Percentiles rank a stretch among this genome's conserved stretches.
Evolutionary conservation across 2,888 invertebrate species (phyloP).

Genomic region (Cantharis nigra): DNA sequence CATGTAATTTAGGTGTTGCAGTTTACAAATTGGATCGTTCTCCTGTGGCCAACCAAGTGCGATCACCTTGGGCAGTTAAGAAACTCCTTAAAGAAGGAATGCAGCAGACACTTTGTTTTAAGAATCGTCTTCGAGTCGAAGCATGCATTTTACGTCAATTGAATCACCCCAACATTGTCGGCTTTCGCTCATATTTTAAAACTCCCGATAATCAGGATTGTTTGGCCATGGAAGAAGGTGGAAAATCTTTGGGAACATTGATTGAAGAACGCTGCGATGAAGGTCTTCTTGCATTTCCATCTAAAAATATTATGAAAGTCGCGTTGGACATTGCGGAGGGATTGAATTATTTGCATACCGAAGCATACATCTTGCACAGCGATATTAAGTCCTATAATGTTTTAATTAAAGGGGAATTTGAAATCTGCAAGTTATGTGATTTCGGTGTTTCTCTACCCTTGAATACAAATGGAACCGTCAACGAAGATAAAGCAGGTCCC

Average conservation of each 20-base stretch:
- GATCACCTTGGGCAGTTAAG: constrained; percentile 89
- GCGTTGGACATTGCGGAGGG: constrained; percentile 70
- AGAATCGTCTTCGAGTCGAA: constrained; percentile 68
- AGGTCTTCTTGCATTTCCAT: constrained; percentile 59
- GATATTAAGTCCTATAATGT: constrained; percentile 86
- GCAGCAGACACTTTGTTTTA: constrained; percentile 51
- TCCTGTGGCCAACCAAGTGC: constrained; percentile 66
- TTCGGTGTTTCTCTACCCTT: constrained; percentile 81
- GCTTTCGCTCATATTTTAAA: constrained; percentile 66
- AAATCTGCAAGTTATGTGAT: constrained; percentile 79
- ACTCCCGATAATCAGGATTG: constrained; percentile 63
- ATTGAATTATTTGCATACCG: constrained; percentile 77
- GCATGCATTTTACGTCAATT: constrained; percentile 71
- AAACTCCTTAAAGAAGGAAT: constrained; percentile 60
- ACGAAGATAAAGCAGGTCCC: constrained; percentile 59
- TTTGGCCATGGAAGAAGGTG: constrained; percentile 80
- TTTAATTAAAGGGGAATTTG: constrained; percentile 75
- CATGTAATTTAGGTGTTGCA: constrained; percentile 65
- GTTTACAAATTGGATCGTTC: constrained; percentile 78
- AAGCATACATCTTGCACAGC: constrained; percentile 74
- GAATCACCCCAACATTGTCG: constrained; percentile 82
- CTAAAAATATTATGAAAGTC: constrained; percentile 68
- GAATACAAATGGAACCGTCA: constrained; percentile 65
- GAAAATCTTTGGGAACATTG: constrained; percentile 71
- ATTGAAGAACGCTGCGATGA: constrained; percentile 70